Conservation (phyloP, 2,113 vertebrate species). For the Cygnus atratus region DNA sequence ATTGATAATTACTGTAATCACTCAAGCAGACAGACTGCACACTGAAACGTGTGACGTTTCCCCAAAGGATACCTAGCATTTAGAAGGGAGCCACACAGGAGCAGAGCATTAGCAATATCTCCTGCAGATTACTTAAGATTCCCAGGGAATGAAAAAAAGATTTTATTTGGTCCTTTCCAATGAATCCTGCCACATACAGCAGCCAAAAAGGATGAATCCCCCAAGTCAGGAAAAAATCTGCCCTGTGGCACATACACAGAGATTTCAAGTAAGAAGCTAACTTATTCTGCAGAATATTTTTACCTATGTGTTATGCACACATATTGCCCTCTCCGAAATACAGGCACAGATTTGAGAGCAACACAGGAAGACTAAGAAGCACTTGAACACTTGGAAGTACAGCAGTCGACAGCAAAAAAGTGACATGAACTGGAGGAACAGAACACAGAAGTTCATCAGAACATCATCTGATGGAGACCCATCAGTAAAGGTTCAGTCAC, state of each 20-base stretch:
- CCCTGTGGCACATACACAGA: background rate
- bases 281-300: background rate
- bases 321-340: background rate
- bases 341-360: background rate
- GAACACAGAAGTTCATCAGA: background rate
- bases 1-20: background rate
- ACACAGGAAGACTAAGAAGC: background rate
- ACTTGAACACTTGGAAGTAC: background rate
- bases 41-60: background rate
- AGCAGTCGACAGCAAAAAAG: fast-evolving
- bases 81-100: background rate
- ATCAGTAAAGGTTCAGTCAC: background rate
- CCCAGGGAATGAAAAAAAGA: background rate
- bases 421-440: background rate
- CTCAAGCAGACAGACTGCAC: background rate
- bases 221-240: background rate
- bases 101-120: background rate
- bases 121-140: background rate
- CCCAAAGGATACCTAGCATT: background rate
- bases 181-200: background rate
- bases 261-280: background rate
- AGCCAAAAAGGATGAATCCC: background rate
- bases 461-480: background rate
- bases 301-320: background rate
- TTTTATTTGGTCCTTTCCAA: background rate